Evolutionary conservation across 2,113 vertebrate species (phyloP).

Genomic region (Baryphthengus martii): DNA sequence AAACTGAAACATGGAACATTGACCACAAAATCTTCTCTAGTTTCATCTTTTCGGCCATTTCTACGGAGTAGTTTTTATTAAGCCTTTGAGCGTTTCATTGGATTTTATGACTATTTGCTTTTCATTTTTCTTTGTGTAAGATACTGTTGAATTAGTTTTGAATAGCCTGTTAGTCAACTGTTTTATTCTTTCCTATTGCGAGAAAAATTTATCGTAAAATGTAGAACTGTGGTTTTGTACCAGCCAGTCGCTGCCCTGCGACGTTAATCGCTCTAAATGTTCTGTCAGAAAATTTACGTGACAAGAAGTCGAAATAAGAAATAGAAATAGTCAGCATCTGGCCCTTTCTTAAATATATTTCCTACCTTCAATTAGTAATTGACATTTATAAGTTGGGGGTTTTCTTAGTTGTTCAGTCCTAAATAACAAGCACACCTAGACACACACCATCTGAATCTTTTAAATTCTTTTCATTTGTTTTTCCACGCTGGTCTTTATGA

Average conservation of each 20-base stretch:
- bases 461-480: background rate
- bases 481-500: background rate
- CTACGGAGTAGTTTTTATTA: background rate
- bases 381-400: background rate
- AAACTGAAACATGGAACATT: background rate
- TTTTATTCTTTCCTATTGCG: background rate
- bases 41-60: background rate
- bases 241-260: background rate
- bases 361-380: background rate
- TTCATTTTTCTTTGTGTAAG: background rate
- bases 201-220: background rate
- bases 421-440: background rate
- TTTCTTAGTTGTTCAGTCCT: background rate
- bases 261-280: background rate
- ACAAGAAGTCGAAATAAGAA: background rate
- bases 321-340: background rate
- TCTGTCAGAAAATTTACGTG: background rate
- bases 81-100: background rate
- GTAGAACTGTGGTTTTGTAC: background rate
- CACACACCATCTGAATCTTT: background rate
- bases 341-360: background rate
- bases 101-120: background rate
- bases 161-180: background rate
- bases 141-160: background rate
- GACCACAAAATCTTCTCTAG: background rate